Conservation (phyloP, 2,113 vertebrate species). For the Crypturellus undulatus region DNA sequence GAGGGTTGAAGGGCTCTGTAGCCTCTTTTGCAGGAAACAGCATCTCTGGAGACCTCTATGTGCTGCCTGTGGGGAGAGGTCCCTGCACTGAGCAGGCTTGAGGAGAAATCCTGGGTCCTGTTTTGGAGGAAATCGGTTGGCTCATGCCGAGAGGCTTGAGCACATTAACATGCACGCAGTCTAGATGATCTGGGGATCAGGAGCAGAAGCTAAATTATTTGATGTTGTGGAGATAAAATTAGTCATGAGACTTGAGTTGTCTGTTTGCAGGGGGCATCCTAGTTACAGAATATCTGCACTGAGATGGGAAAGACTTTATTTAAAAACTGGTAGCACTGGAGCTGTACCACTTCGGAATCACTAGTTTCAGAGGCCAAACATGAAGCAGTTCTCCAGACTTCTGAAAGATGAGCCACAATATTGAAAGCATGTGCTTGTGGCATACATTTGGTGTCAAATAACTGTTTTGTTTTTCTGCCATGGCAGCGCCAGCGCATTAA, state of each 20-base stretch:
- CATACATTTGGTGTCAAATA: not conserved
- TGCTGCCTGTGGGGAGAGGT: not conserved
- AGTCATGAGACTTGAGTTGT: not conserved
- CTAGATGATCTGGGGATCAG: not conserved
- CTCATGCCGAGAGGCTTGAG: rapidly evolving
- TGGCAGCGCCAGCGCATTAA: no score
- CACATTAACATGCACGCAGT: rapidly evolving
- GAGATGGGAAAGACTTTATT: not conserved
- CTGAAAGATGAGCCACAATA: not conserved
- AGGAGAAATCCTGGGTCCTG: not conserved
- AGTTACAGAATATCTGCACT: not conserved
- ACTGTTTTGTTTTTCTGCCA: not conserved
- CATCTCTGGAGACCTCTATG: not conserved
- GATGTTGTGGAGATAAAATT: not conserved
- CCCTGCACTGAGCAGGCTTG: not conserved
- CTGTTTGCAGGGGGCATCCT: not conserved
- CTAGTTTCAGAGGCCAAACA: not conserved
- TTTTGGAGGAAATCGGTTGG: not conserved
- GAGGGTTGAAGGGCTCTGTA: not conserved
- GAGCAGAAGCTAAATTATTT: not conserved
- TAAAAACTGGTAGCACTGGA: not conserved
- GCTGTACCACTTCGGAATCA: not conserved
- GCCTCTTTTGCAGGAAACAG: rapidly evolving
- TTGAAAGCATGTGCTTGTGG: not conserved
- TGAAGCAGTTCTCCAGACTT: not conserved